Evolutionary conservation across 2,113 vertebrate genomes (phyloP), one percentile per base, ranked within the genome.

Genomic region (Epinephelus cyanopodus): DNA sequence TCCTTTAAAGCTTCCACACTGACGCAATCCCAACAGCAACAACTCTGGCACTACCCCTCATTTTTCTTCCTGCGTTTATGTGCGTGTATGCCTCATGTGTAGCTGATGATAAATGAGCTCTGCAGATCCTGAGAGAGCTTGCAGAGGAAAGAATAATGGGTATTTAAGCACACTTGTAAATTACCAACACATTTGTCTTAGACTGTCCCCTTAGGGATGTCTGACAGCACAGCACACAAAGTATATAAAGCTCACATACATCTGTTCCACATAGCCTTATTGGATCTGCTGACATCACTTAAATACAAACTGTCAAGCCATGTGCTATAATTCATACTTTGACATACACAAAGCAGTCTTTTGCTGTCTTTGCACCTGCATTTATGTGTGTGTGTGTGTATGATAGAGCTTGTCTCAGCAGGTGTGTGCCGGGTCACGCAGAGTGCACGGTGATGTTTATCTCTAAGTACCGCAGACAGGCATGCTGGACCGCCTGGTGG

Each of bases 91-190:
- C 82, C 57, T 71, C 73, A n/a, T 77, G 82, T 75, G 86, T 21
- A 72, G 87, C 83, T 18, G 90, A 82, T 93, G 92, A 93, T 92
- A 84, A 92, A 93, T 79, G 92, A 92, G 89, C 61, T 6, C 67
- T 42, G 91, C 87, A 11, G 86, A 90, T 90, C 87, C 86, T 83
- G 74, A 83, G 89, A 91, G 89, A 91, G 83, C 90, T 87, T 15
- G 57, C 86, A 66, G 82, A 89, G 86, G 86, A 88, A 91, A 93
- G 92, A 93, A 93, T 93, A 93, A 92, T 92, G 91, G 89, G 87
- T 89, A 89, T 93, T 93, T 93, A 93, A 93, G 92, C 91, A 92
- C 92, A 91, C 91, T 93, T 93, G 91, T 93, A 93, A 92, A 92
- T 93, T 92, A 93, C 92, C 90, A 92, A 93, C 92, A 91, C 91